These are phyloP conservation scores for Actenoides hombroni DNA, from an alignment of 2,113 vertebrate species.

Conservation along the genomic window DNA sequence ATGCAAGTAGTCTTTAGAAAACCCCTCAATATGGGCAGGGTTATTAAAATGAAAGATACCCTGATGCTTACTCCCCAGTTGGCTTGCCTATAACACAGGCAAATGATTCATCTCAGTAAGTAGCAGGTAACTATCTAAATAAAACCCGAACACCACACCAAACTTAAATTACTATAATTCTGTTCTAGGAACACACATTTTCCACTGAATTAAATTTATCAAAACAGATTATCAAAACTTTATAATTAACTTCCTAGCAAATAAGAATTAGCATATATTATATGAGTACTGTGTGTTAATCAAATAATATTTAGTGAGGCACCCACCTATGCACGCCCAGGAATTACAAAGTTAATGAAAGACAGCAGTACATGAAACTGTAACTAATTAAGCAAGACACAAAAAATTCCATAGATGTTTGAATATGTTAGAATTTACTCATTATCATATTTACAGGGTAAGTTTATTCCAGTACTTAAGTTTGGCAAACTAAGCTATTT, in stretches of 20 bases:
- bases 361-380: conserved; percentile 53
- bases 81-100: not conserved
- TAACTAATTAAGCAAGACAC: conserved; percentile 68
- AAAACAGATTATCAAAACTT: conserved; percentile 67
- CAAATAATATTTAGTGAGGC: conserved; percentile 54
- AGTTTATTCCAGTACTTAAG: conserved; percentile 1
- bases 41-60: not conserved
- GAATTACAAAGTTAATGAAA: conserved; percentile 72
- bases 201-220: conserved; percentile 53
- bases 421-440: conserved; percentile 41
- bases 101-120: not conserved
- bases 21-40: not conserved
- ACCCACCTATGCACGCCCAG: conserved; percentile 56
- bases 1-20: not conserved
- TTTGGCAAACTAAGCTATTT: not conserved
- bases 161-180: conserved; percentile 19
- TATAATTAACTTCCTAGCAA: conserved; percentile 69
- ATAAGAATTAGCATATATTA: conserved; percentile 71
- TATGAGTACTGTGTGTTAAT: conserved; percentile 35
- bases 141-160: not conserved
- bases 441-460: conserved; percentile 54
- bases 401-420: conserved; percentile 45
- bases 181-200: conserved; percentile 34
- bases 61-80: not conserved
- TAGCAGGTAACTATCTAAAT: not conserved